Percentiles rank a stretch among this genome's conserved stretches.
These are phyloP conservation scores for Oreochromis tanganicae DNA, from an alignment of 2,113 vertebrate genomes.

Conservation along the genomic window DNA sequence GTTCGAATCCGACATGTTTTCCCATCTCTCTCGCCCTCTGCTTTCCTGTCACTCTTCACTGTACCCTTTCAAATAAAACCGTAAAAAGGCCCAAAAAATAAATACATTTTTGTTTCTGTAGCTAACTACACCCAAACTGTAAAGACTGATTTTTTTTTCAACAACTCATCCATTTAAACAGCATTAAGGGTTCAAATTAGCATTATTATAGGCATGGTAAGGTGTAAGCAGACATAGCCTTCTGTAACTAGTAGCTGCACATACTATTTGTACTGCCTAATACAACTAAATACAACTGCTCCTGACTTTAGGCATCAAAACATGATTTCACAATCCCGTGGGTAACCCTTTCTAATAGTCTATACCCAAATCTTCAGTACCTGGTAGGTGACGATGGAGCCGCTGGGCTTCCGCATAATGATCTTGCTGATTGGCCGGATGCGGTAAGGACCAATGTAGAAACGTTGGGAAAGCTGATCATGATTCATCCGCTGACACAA, in stretches of 20 bases:
- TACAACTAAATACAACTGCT: not conserved
- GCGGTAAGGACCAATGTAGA: conserved; percentile 79
- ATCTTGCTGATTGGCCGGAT: conserved; percentile 77
- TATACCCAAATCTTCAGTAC: conserved; percentile 43
- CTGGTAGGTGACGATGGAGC: conserved; percentile 76
- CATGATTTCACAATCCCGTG: not conserved
- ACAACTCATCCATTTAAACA: not conserved
- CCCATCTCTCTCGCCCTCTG: not conserved
- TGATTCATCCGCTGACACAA: conserved; percentile 74
- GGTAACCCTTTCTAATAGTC: not conserved
- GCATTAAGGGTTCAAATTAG: not conserved
- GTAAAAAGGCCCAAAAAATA: not conserved
- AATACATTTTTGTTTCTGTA: accelerated
- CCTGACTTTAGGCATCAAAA: not conserved
- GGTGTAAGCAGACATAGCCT: not conserved
- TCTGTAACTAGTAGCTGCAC: not conserved
- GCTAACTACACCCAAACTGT: not conserved
- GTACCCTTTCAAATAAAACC: not conserved
- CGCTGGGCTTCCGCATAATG: conserved; percentile 68
- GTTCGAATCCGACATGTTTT: not conserved
- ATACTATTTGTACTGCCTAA: not conserved
- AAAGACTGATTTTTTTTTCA: not conserved
- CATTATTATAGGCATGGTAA: not conserved
- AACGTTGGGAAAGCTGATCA: conserved; percentile 59
- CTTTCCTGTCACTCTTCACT: not conserved